phyloP scores from a whole-genome alignment of 2,888 invertebrate species.

The Galerucella pusilla region DNA sequence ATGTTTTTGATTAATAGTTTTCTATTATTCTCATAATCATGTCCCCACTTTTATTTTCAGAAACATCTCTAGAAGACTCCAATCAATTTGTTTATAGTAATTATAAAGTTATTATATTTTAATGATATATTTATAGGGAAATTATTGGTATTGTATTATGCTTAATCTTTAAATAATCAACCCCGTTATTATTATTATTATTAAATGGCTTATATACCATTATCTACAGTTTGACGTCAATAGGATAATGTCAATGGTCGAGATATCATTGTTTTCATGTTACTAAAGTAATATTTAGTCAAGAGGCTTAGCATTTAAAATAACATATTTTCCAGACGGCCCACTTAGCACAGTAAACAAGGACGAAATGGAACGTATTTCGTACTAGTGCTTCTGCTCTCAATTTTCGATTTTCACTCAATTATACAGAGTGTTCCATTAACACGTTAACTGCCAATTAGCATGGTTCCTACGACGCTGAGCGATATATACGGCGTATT shows the following conservation, averaged over 20 bases:
- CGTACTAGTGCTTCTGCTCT: too few relatives aligned
- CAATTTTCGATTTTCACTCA: too few relatives aligned
- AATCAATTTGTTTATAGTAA: not conserved
- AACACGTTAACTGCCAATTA: too few relatives aligned
- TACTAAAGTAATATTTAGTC: not conserved
- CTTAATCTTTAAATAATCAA: not conserved
- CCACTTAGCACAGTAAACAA: too few relatives aligned
- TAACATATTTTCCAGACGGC: not conserved
- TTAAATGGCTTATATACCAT: not conserved
- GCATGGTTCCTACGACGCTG: too few relatives aligned
- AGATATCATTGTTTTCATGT: not conserved
- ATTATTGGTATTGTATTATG: too few relatives aligned
- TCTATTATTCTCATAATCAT: too few relatives aligned
- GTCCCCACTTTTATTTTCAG: not conserved
- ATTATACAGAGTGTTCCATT: too few relatives aligned
- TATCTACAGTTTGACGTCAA: conserved; percentile 8
- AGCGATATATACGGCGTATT: too few relatives aligned
- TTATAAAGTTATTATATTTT: not conserved
- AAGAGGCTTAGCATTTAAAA: not conserved
- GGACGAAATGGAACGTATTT: too few relatives aligned
- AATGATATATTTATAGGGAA: not conserved
- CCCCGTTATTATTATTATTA: conserved; percentile 7
- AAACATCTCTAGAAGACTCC: not conserved
- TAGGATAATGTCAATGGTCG: conserved; percentile 13
- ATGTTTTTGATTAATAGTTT: too few relatives aligned